Evolutionary conservation across 2,113 vertebrate genomes (phyloP).

Genomic region (Terrapene triunguis): DNA sequence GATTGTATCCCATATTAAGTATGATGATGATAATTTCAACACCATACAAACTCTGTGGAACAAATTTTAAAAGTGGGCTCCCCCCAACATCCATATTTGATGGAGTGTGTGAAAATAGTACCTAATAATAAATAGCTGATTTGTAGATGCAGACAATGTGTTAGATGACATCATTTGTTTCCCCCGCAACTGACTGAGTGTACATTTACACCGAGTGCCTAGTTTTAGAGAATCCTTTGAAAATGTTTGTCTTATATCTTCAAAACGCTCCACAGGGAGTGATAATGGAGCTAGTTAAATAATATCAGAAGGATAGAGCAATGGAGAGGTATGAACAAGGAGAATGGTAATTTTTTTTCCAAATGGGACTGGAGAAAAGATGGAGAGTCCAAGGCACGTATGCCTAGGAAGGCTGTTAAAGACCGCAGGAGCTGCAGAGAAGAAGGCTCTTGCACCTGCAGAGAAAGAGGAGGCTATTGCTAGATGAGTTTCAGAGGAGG

Average conservation of each 20-base stretch:
- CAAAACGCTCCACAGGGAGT: background rate
- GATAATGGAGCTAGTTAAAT: constrained; percentile 15
- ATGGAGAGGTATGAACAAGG: background rate
- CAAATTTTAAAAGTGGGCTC: background rate
- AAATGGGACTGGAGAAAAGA: background rate
- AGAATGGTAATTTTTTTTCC: background rate
- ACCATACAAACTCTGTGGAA: background rate
- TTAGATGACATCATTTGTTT: background rate
- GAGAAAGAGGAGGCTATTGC: background rate
- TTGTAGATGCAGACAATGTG: background rate
- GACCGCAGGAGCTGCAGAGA: background rate
- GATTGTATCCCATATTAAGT: background rate
- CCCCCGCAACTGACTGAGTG: background rate
- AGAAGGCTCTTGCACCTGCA: accelerated
- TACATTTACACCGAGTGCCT: background rate
- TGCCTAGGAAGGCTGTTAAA: background rate
- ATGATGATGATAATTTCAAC: background rate
- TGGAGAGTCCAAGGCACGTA: background rate
- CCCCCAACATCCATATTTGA: background rate
- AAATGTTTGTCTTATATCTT: constrained; percentile 44
- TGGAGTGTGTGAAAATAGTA: background rate
- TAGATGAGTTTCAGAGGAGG: background rate
- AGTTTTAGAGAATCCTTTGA: background rate
- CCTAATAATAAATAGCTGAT: background rate
- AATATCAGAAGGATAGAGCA: constrained; percentile 9